These are phyloP conservation scores for Rhinatrema bivittatum DNA, from an alignment of 2,797 vertebrate species.

Conservation along the genomic window DNA sequence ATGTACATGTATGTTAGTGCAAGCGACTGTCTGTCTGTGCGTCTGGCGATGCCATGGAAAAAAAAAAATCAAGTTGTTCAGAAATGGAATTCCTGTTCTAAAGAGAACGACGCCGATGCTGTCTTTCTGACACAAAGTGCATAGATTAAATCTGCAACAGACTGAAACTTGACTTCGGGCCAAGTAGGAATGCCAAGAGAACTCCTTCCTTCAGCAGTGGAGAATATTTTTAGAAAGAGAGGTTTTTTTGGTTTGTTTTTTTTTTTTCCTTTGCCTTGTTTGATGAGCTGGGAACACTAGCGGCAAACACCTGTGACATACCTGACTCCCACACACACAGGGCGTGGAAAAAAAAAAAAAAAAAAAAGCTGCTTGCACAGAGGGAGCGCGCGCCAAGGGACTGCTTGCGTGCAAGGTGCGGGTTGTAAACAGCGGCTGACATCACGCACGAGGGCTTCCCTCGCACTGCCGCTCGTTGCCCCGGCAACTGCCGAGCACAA, in stretches of 20 bases:
- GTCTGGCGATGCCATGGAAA: no score
- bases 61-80: no score
- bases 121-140: background rate
- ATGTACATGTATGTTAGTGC: no score
- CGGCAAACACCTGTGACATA: constrained; percentile 28
- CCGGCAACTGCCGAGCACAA: constrained; percentile 54
- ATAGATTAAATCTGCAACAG: accelerated
- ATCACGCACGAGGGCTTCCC: constrained; percentile 62
- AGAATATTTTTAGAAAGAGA: background rate
- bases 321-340: constrained; percentile 6
- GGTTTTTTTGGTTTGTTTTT: no score
- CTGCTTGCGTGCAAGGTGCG: background rate
- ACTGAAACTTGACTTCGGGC: background rate
- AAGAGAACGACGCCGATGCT: no score
- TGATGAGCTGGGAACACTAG: constrained; percentile 2
- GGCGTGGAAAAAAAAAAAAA: constrained; percentile 15
- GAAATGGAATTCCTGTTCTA: no score
- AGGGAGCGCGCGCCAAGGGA: constrained; percentile 31
- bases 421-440: constrained; percentile 44
- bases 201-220: no score
- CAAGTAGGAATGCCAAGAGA: background rate
- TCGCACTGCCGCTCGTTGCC: constrained; percentile 46
- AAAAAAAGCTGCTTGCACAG: constrained; percentile 39
- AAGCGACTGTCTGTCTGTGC: no score
- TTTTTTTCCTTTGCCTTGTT: background rate